Evolutionary conservation across 2,888 invertebrate species (phyloP).

Genomic region (Catocala sponsa): DNA sequence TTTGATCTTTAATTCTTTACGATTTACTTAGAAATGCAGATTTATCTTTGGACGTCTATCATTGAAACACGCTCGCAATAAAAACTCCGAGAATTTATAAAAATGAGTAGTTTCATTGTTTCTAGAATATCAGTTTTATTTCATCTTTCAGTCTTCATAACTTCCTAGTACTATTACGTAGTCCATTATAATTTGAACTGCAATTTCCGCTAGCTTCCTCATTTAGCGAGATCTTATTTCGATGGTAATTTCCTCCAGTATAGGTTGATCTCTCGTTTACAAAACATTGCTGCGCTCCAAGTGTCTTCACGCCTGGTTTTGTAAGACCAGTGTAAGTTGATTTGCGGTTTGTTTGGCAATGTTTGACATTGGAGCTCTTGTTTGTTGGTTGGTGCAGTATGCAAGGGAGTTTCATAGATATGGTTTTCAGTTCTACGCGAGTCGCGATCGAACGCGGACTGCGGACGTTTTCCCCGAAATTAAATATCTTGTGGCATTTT

Average conservation of each 20-base stretch:
- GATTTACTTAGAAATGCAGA: slow-evolving; percentile 11
- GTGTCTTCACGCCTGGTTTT: slow-evolving; percentile 1
- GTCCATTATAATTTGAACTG: slow-evolving; percentile 3
- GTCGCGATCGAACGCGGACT: slow-evolving; percentile 54
- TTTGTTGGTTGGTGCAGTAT: slow-evolving; percentile 37
- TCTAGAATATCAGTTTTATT: slow-evolving; percentile 10
- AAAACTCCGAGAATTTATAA: slow-evolving; percentile 10
- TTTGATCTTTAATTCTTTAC: slow-evolving; percentile 6
- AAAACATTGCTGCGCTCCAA: background rate
- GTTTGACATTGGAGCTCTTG: slow-evolving; percentile 30
- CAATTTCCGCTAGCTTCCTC: background rate
- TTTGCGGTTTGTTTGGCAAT: background rate
- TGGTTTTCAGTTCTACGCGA: slow-evolving; percentile 66
- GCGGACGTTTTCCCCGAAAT: slow-evolving; percentile 36
- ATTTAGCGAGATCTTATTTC: slow-evolving; percentile 1
- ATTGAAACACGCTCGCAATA: background rate
- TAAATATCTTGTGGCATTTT: too few species aligned
- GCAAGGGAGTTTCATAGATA: slow-evolving; percentile 54
- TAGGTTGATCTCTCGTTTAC: slow-evolving; percentile 4
- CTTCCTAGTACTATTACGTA: background rate
- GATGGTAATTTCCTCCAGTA: background rate
- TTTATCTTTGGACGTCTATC: slow-evolving; percentile 11
- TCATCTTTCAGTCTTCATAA: background rate
- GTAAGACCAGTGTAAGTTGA: slow-evolving; percentile 5
- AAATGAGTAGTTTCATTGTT: slow-evolving; percentile 11